Evolutionary conservation across 2,888 invertebrate genomes (phyloP).

Genomic region (Drosophila emarginata): DNA sequence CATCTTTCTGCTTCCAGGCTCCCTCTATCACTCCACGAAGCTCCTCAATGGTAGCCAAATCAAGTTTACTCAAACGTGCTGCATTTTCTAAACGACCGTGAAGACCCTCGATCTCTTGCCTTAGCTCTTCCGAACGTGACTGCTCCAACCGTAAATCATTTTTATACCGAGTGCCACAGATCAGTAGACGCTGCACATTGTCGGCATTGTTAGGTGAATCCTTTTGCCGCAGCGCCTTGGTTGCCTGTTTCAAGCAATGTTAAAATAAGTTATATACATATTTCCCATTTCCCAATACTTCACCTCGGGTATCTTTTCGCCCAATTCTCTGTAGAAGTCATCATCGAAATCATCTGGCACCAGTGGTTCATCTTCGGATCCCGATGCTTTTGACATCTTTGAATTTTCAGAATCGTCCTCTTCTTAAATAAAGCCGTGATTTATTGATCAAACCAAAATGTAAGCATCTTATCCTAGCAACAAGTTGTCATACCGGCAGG

Average conservation of each 20-base stretch:
- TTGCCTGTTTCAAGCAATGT: constrained; percentile 55
- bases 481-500: constrained; percentile 67
- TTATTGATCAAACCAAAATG: constrained; percentile 60
- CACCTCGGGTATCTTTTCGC: constrained; percentile 78
- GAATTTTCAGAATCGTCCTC: not conserved
- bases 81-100: constrained; percentile 70
- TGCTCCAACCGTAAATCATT: constrained; percentile 73
- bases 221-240: constrained; percentile 79
- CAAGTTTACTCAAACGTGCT: constrained; percentile 71
- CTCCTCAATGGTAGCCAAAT: constrained; percentile 80
- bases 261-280: not conserved
- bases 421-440: not conserved
- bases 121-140: constrained; percentile 68
- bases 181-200: constrained; percentile 80
- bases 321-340: constrained; percentile 77
- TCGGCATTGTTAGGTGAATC: constrained; percentile 80
- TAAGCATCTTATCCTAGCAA: constrained; percentile 55
- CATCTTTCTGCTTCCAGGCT: constrained; percentile 82
- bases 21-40: constrained; percentile 81
- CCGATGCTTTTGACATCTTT: constrained; percentile 79
- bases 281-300: not conserved
- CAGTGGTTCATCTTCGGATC: constrained; percentile 81
- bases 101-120: constrained; percentile 64
- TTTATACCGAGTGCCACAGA: constrained; percentile 78
- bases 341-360: constrained; percentile 81